Percentiles rank a stretch among this genome's conserved stretches.
Evolutionary conservation across 2,797 vertebrate genomes (phyloP).

Genomic region (Phoebastria nigripes): DNA sequence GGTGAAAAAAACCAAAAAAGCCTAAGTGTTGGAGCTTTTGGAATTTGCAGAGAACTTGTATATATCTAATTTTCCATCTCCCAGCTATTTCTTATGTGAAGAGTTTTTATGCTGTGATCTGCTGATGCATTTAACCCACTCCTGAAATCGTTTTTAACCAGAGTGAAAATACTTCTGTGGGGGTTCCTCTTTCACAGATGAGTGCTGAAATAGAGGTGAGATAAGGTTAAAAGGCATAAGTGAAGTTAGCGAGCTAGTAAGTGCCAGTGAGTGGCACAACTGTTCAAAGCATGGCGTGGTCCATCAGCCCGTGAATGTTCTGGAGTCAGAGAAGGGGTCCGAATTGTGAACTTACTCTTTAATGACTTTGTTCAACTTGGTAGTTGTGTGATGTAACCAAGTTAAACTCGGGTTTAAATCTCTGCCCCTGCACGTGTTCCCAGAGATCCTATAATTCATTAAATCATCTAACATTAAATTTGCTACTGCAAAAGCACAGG

Average conservation of each 20-base stretch:
- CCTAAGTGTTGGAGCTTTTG: not conserved
- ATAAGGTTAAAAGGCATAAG: not conserved
- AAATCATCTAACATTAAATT: not conserved
- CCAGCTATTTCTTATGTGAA: rapidly evolving
- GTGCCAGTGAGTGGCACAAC: not conserved
- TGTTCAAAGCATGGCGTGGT: not conserved
- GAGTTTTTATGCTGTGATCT: not conserved
- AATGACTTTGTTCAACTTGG: not conserved
- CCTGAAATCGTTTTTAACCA: not conserved
- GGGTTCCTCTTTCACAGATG: not conserved
- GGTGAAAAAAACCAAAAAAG: not conserved
- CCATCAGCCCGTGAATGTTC: not conserved
- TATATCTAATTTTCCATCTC: not conserved
- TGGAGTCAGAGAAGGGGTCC: not conserved
- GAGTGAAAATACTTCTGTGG: not conserved
- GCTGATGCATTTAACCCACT: not conserved
- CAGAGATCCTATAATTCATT: not conserved
- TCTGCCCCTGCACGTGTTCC: not conserved
- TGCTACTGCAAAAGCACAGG: not conserved
- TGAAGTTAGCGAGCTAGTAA: not conserved
- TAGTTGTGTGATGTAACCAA: not conserved
- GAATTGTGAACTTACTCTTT: not conserved
- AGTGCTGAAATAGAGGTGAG: not conserved
- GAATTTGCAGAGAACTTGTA: not conserved
- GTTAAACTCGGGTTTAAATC: not conserved